Base-by-base conservation (phyloP, 92 coral and sea anemone species). In the Desmophyllum pertusum region DNA sequence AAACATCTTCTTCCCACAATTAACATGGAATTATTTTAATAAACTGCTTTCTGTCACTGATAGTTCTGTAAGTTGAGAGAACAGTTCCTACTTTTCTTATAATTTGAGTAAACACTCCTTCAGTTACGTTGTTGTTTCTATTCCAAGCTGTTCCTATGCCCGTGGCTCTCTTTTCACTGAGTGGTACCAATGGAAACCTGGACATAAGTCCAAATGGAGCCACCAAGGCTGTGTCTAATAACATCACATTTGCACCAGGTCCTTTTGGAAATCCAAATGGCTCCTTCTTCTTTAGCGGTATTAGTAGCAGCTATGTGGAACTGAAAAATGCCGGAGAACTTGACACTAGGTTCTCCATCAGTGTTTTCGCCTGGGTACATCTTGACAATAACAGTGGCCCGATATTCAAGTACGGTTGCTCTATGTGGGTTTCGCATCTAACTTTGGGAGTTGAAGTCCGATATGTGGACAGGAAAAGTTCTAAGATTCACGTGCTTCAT, bases 271-370 rank as follows among this genome's bases (percentile, higher is more conserved):
- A 69, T 41, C 39, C 42, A 69, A 39, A 38, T 45, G 85, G 78
- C n/a, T 81, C 85, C 38, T 81, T 81, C 69, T 71, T 50, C 42
- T 70, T 81, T 29, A 70, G 52, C 13, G 85, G 85, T 1, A 50
- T 17, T 36, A 52, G 51, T 10, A 37, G 21, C 77, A 81, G 85
- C 70, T 81, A 81, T 17, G 79, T 81, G 48, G 52, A 81, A 70
- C 10, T 81, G 18, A 41, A 55, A 10, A 81, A 57, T 18, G 10
- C 52, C 17, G 79, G 78, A 23, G 30, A 70, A 36, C 48, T 81
- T 3, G 85, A 81, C 36, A 15, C 85, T 7, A 68, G 85, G 38
- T 81, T 69, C 36, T 81, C 85, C 11, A 51, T 81, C 2, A 27
- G 77, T 5, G 78, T 81, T 10, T 72, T 81, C 30, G 77, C 50